Base-by-base conservation (phyloP, 2,113 vertebrate genomes). In the Otocyon megalotis region DNA sequence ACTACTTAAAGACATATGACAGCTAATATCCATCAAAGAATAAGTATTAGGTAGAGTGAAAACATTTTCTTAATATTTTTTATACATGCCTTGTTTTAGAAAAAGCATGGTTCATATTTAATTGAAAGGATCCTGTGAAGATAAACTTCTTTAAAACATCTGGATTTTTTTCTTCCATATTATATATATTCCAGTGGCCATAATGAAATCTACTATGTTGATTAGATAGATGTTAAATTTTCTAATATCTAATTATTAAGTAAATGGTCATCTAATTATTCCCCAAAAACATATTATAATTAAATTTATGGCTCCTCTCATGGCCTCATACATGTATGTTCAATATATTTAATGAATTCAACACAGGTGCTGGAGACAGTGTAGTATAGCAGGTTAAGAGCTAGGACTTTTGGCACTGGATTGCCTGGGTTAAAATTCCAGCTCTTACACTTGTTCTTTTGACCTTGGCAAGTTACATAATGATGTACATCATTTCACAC, bases 41-140 rank as follows among this genome's bases (percentile, higher is more conserved):
- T 74, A 93, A 95, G 37, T 88, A 28, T 1, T 54, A 82, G 53
- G 26, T 26, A 88, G 35, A 85, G 0, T 72, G 48, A 10, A 88
- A 96, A 94, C 24, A 88, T 53, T 76, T 77, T 84, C 17, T 71
- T 63, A 92, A 28, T 88, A 88, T 69, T 71, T 65, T 86, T 97
- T 86, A 94, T 4, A 88, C 48, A 95, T 79, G 20, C 8, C 28
- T 91, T 87, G 4, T 79, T 95, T 95, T 89, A 93, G 79, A 72
- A 92, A 95, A 89, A 87, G 17, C 30, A 48, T 89, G n/a, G 72
- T 28, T 63, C 26, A 90, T 32, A 79, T 90, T 97, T 74, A 81
- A 92, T 26, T 80, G 67, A 96, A 56, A 91, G 54, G 81, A 67
- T 3, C 32, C 56, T 71, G 0, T 43, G 82, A 81, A 69, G 35